Evolutionary conservation across 2,113 vertebrate genomes (phyloP).

Genomic region (Blennius ocellaris): DNA sequence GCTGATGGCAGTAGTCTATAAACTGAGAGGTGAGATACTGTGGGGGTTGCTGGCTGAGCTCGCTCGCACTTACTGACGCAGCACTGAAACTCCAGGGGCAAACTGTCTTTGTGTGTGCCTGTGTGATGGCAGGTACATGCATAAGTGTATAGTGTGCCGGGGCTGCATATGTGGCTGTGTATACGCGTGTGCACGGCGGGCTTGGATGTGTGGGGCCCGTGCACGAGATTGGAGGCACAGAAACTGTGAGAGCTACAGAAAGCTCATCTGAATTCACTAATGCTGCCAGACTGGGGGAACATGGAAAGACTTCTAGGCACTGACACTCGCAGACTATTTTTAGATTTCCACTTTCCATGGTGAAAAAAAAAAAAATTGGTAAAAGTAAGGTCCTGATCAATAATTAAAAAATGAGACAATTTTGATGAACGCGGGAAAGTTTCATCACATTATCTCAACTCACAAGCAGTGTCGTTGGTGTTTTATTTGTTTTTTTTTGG

Average conservation of each 20-base stretch:
- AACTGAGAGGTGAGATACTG: conserved; percentile 41
- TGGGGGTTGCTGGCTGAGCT: conserved; percentile 36
- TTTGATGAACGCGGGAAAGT: conserved; percentile 68
- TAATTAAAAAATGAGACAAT: conserved; percentile 74
- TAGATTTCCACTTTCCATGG: conserved; percentile 64
- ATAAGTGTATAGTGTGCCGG: conserved; percentile 24
- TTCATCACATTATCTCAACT: conserved; percentile 55
- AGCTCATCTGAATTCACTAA: conserved; percentile 75
- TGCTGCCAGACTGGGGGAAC: conserved; percentile 70
- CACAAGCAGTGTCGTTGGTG: conserved; percentile 37
- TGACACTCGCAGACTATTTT: conserved; percentile 66
- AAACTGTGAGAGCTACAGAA: conserved; percentile 63
- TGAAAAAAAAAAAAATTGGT: conserved; percentile 43
- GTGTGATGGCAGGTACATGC: conserved; percentile 43
- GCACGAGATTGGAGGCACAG: conserved; percentile 39
- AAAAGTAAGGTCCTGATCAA: conserved; percentile 69
- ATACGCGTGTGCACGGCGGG: conserved; percentile 1
- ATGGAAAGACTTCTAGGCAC: conserved; percentile 75
- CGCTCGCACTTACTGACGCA: conserved; percentile 29
- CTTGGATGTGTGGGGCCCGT: conserved; percentile 26
- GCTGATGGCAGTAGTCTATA: conserved; percentile 47
- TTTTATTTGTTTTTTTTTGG: conserved; percentile 8
- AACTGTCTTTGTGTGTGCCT: neutral
- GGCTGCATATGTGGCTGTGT: conserved; percentile 10
- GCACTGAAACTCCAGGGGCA: conserved; percentile 40